Conservation (phyloP, 2,888 invertebrate genomes). For the Venusia cambrica region DNA sequence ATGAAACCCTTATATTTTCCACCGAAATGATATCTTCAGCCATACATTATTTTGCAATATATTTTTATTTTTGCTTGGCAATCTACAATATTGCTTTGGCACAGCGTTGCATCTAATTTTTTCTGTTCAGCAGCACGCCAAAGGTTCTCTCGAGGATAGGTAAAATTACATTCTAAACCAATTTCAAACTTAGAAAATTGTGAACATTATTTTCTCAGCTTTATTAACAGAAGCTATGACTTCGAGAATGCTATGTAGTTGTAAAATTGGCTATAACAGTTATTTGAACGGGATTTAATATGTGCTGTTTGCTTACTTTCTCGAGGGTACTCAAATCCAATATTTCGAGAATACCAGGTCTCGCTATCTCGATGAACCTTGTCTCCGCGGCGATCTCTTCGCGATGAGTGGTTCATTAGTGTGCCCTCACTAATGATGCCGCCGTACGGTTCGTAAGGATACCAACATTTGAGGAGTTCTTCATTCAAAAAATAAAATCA, state of each 20-base stretch:
- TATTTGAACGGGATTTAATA: constrained; percentile 18
- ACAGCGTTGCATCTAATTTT: no score
- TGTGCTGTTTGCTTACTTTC: constrained; percentile 31
- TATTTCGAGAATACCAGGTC: constrained; percentile 39
- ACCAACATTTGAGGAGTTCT: constrained; percentile 35
- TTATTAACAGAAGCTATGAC: constrained; percentile 1
- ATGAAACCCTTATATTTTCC: constrained; percentile 20
- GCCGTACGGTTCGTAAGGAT: constrained; percentile 35
- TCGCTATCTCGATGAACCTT: constrained; percentile 40
- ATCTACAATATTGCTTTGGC: no score
- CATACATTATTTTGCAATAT: no score
- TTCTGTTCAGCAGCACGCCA: no score
- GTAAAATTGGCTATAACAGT: no score
- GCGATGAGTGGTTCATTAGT: constrained; percentile 68
- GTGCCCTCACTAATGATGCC: constrained; percentile 67
- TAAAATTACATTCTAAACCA: no score
- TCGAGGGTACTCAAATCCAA: constrained; percentile 40
- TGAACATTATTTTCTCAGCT: constrained; percentile 2
- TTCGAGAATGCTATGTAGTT: neutral
- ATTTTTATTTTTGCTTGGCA: no score
- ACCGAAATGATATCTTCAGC: neutral
- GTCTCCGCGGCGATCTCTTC: constrained; percentile 49
- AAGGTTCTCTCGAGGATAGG: no score
- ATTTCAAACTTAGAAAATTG: constrained; percentile 1
- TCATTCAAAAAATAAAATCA: constrained; percentile 33